Percentiles rank a stretch among this genome's conserved stretches.
These are phyloP conservation scores for Aphis gossypii DNA, from an alignment of 1,140 invertebrate species.

Conservation along the genomic window DNA sequence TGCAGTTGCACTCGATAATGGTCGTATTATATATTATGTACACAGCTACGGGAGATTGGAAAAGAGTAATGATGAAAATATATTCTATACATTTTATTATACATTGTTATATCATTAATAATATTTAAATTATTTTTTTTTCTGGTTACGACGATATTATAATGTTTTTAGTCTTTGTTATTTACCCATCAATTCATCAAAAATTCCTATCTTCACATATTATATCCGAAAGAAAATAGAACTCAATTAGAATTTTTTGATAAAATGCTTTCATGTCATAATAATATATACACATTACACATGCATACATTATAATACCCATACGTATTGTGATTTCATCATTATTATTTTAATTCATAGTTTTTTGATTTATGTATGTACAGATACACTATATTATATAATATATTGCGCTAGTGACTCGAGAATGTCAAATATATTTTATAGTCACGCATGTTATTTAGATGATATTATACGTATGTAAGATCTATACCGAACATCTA, in stretches of 20 bases:
- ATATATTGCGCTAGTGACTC: background rate
- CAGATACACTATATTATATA: background rate
- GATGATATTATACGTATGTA: background rate
- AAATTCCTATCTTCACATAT: background rate
- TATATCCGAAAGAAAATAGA: background rate
- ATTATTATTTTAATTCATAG: constrained; percentile 5
- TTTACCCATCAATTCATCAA: background rate
- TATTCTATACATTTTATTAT: background rate
- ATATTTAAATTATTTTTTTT: background rate
- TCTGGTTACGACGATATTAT: background rate
- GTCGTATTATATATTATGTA: background rate
- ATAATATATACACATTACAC: background rate
- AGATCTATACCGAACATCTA: background rate
- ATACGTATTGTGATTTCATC: background rate
- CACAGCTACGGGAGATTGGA: background rate
- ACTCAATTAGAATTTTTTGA: background rate
- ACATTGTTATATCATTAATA: background rate
- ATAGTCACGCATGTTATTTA: constrained; percentile 11
- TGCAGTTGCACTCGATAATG: background rate
- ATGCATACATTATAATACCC: no score
- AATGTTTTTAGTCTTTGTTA: background rate
- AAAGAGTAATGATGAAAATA: constrained; percentile 10
- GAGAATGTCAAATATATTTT: background rate
- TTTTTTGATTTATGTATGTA: background rate
- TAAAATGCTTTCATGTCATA: background rate